These are phyloP conservation scores for Epirrita christyi DNA, from an alignment of 2,888 invertebrate species.

Conservation along the genomic window DNA sequence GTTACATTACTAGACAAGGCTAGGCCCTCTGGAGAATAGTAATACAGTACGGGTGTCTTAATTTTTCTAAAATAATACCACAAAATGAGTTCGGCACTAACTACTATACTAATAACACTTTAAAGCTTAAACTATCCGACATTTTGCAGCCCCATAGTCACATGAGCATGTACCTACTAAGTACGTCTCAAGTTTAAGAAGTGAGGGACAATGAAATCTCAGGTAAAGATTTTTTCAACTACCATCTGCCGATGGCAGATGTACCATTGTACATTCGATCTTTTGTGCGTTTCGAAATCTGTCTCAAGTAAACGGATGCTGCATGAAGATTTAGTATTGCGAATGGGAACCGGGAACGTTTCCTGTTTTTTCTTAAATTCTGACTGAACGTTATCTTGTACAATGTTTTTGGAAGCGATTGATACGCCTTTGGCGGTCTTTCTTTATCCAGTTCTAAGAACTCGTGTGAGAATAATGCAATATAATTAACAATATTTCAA, in stretches of 20 bases:
- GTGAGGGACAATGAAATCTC: constrained; percentile 55
- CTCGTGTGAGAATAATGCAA: constrained; percentile 9
- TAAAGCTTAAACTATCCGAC: constrained; percentile 5
- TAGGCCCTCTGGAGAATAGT: no score
- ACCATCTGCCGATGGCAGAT: constrained; percentile 77
- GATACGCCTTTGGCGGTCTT: constrained; percentile 24
- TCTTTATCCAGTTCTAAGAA: constrained; percentile 23
- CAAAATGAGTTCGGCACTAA: no score
- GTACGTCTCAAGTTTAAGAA: constrained; percentile 62
- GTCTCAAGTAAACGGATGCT: constrained; percentile 29
- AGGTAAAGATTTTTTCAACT: constrained; percentile 72
- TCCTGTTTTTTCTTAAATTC: constrained; percentile 43
- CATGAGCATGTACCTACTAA: constrained; percentile 38
- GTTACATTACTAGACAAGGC: no score
- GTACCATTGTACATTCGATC: constrained; percentile 58
- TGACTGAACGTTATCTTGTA: constrained; percentile 21
- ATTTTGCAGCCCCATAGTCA: constrained; percentile 36
- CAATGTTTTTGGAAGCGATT: constrained; percentile 20
- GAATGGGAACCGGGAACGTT: constrained; percentile 55
- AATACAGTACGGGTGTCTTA: no score
- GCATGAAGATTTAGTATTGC: constrained; percentile 53
- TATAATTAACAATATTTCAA: neutral
- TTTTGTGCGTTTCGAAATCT: constrained; percentile 24
- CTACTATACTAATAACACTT: no score
- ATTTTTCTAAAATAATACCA: no score